Evolutionary conservation across 2,888 invertebrate genomes (phyloP).

Genomic region (Sericinus montela): DNA sequence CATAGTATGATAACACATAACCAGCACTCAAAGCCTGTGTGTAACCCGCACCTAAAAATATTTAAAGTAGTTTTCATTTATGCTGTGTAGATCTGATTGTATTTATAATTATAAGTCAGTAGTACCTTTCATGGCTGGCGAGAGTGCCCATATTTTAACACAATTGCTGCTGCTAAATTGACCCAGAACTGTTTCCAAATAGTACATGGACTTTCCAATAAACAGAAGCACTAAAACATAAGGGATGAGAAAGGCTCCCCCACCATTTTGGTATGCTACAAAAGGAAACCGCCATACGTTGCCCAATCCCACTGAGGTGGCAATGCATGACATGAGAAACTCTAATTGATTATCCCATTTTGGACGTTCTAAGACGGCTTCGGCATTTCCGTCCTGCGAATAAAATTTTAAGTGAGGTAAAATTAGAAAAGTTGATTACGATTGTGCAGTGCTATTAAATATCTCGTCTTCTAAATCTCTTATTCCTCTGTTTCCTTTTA

Average conservation of each 20-base stretch:
- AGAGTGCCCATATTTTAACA: conserved; percentile 83
- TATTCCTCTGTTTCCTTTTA: too few species aligned
- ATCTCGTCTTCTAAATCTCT: too few species aligned
- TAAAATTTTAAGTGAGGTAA: too few species aligned
- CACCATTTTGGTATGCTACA: conserved; percentile 84
- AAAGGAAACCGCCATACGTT: conserved; percentile 83
- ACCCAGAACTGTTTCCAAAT: conserved; percentile 89
- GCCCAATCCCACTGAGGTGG: conserved; percentile 84
- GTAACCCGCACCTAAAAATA: conserved; percentile 82
- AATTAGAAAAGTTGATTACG: too few species aligned
- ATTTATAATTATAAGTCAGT: neutral
- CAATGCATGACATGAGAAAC: conserved; percentile 87
- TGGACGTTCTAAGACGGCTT: conserved; percentile 39
- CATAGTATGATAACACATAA: conserved; percentile 87
- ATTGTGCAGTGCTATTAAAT: too few species aligned
- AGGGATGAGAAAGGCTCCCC: conserved; percentile 86
- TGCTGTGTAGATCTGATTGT: neutral
- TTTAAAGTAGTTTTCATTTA: neutral
- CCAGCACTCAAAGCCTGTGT: conserved; percentile 82
- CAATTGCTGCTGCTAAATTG: conserved; percentile 91
- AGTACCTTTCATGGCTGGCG: conserved; percentile 89
- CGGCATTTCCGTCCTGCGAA: conserved; percentile 28
- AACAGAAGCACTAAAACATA: conserved; percentile 84
- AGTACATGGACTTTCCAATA: conserved; percentile 89
- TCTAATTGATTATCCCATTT: conserved; percentile 84